A percentile compares a stretch with the other conserved stretches of the same genome.
These are phyloP conservation scores for Carassius gibelio DNA, from an alignment of 2,113 vertebrate species.

Conservation along the genomic window DNA sequence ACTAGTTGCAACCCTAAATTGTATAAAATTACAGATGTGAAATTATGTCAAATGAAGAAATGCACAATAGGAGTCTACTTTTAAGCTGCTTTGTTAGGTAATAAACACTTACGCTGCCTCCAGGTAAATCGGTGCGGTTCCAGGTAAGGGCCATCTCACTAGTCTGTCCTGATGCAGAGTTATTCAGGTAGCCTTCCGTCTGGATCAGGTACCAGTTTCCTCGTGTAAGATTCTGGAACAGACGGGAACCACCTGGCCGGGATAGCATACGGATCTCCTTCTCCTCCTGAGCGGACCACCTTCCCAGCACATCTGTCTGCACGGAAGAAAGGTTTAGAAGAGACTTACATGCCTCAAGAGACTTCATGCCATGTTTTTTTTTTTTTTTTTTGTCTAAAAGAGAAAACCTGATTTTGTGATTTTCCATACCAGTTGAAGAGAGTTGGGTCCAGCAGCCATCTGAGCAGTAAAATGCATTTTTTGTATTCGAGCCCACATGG, in stretches of 20 bases:
- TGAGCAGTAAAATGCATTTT: constrained; percentile 84
- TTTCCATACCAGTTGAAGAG: constrained; percentile 80
- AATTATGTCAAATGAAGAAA: too few species aligned
- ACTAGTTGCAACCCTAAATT: too few species aligned
- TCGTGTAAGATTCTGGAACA: constrained; percentile 84
- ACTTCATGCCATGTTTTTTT: neutral
- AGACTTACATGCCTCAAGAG: neutral
- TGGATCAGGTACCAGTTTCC: constrained; percentile 86
- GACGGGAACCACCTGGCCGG: constrained; percentile 77
- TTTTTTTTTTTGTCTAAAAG: neutral
- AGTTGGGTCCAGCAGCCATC: constrained; percentile 80
- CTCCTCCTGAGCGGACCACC: constrained; percentile 87
- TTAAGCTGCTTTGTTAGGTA: too few species aligned
- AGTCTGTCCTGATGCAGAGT: constrained; percentile 84
- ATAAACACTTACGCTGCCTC: constrained; percentile 82
- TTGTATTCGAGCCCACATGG: constrained; percentile 88
- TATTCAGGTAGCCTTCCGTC: constrained; percentile 87
- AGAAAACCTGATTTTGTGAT: neutral
- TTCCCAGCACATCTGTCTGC: constrained; percentile 83
- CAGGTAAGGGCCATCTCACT: constrained; percentile 89
- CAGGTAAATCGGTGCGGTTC: constrained; percentile 85
- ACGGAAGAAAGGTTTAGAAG: neutral
- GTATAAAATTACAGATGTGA: too few species aligned
- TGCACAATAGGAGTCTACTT: too few species aligned
- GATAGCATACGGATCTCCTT: constrained; percentile 81